phyloP scores from a whole-genome alignment of 2,888 invertebrate genomes.

The Nomada goodeniana region DNA sequence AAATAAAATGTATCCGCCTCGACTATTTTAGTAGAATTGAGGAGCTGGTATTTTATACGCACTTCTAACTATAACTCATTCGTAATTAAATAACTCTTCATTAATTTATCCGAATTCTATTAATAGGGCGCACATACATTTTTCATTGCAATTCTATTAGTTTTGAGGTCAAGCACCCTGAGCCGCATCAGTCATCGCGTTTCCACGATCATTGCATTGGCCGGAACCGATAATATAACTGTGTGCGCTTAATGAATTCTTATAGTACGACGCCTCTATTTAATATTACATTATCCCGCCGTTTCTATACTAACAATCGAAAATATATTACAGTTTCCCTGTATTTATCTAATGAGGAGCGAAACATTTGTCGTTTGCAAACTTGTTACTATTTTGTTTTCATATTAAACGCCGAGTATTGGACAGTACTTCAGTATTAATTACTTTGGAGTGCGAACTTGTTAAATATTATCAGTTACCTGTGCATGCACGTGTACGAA shows the following conservation, averaged over 20 bases:
- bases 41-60: no score
- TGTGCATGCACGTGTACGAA: no score
- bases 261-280: background rate
- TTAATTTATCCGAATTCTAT: background rate
- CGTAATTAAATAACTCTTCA: background rate
- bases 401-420: no score
- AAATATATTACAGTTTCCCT: no score
- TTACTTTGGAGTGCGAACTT: no score
- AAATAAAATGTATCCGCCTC: background rate
- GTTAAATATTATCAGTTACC: no score
- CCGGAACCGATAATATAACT: background rate
- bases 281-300: background rate
- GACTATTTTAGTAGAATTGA: background rate
- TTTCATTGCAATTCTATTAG: slow-evolving; percentile 1
- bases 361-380: no score
- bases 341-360: no score
- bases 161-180: slow-evolving; percentile 32
- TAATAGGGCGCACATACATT: background rate
- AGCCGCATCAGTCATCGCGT: slow-evolving; percentile 27
- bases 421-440: no score
- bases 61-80: no score
- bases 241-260: background rate
- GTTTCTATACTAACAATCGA: background rate
- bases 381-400: no score
- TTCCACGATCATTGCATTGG: slow-evolving; percentile 40